A percentile compares a stretch with the other conserved stretches of the same genome.
Evolutionary conservation across 2,113 vertebrate genomes (phyloP).

Genomic region (Elachura formosa): DNA sequence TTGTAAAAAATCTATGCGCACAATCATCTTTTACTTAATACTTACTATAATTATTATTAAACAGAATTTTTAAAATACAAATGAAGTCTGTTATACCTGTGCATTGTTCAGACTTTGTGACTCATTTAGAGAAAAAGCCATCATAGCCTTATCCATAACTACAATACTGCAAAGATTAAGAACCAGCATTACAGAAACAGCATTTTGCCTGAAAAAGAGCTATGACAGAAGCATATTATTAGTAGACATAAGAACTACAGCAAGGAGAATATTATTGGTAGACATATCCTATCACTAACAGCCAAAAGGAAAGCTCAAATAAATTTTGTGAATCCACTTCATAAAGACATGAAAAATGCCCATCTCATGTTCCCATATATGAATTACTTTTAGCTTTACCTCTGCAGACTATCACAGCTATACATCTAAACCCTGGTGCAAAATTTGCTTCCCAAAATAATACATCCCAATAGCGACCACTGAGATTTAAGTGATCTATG

Average conservation of each 20-base stretch:
- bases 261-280: slow-evolving; percentile 12
- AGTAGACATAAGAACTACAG: neutral
- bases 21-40: slow-evolving; percentile 30
- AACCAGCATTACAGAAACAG: neutral
- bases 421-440: slow-evolving; percentile 23
- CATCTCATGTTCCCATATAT: slow-evolving; percentile 3
- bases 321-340: slow-evolving; percentile 51
- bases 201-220: neutral
- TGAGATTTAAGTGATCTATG: slow-evolving; percentile 60
- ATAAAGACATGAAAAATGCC: slow-evolving; percentile 34
- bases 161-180: neutral
- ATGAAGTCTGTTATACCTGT: neutral
- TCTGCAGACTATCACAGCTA: slow-evolving; percentile 1
- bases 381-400: slow-evolving; percentile 50
- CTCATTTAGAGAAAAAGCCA: neutral
- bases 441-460: slow-evolving; percentile 57
- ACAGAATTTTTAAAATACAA: slow-evolving; percentile 39
- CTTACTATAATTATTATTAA: slow-evolving; percentile 41
- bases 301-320: slow-evolving; percentile 5
- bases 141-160: neutral
- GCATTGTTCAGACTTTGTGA: neutral
- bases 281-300: neutral
- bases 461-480: slow-evolving; percentile 58
- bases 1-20: neutral
- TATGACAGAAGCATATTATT: neutral